Conservation (phyloP, 2,113 vertebrate species). For the Galemys pyrenaicus region DNA sequence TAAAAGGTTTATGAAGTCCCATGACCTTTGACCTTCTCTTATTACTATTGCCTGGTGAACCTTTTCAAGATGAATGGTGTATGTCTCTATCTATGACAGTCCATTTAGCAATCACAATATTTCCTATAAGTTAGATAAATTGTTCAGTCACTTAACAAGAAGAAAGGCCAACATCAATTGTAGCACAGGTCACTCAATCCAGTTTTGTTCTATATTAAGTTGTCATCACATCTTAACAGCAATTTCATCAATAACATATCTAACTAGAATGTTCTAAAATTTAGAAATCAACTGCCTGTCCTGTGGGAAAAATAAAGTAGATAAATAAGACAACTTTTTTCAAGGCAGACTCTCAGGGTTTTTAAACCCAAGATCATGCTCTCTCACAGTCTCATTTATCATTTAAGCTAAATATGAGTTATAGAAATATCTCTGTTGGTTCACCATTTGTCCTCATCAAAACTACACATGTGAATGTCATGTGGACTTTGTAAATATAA, state of each 20-base stretch:
- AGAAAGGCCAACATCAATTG: constrained; percentile 84
- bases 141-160: constrained; percentile 83
- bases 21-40: constrained; percentile 82
- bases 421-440: background rate
- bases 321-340: constrained; percentile 38
- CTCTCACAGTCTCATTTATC: constrained; percentile 6
- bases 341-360: background rate
- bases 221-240: constrained; percentile 82
- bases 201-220: constrained; percentile 85
- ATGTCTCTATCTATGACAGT: constrained; percentile 82
- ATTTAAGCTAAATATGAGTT: background rate
- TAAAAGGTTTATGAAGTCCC: constrained; percentile 75
- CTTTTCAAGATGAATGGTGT: constrained; percentile 83
- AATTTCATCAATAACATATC: constrained; percentile 84
- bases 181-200: constrained; percentile 83
- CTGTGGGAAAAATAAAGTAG: background rate
- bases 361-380: background rate
- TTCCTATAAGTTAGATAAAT: constrained; percentile 88
- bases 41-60: constrained; percentile 78
- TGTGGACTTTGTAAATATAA: background rate
- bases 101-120: constrained; percentile 84
- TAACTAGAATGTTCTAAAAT: constrained; percentile 75
- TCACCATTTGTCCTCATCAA: constrained; percentile 39
- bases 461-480: constrained; percentile 34
- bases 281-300: constrained; percentile 52